Base-by-base conservation (phyloP, 2,113 vertebrate species). In the Ammodytes marinus region DNA sequence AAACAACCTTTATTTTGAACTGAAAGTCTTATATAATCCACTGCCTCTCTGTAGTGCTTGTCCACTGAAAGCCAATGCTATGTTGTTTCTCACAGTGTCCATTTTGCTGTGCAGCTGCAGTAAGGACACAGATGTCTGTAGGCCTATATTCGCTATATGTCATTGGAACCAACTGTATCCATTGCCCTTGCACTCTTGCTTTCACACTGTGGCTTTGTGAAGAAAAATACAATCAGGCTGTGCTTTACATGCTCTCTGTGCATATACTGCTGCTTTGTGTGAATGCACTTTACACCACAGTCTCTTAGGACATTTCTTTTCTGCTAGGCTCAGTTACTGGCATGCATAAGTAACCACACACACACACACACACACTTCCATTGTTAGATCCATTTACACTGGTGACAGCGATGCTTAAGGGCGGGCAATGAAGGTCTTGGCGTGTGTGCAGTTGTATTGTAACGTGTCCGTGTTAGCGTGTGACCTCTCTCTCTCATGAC, bases 211-310 rank as follows among this genome's bases (percentile, higher is more conserved):
- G 69, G 17, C 74, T 74, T 80, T 87, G 65, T 78, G 45, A 46
- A 50, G 59, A 45, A 47, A 75, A 66, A 83, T 27, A 68, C 67
- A 81, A 74, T 80, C 65, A 27, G 49, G 35, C 66, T 39, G 3
- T n/a, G 55, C 55, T 77, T 60, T 19, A 70, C 49, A 67, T 75
- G 61, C 46, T 10, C 37, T 43, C 40, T 1, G 46, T 40, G 46
- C 69, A 68, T 52, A 69, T 52, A 69, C 77, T 77, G 65, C 68
- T 47, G 60, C 80, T 65, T 78, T 87, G 73, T 83, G 55, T 50
- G 17, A 54, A 73, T 53, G 53, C 69, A 67, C 71, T 80, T 77
- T 11, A 66, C 46, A 53, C 55, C 52, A 77, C 71, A 66, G 71
- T 77, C 70, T 79, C 66, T 61, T 45, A 60, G 68, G 60, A 78